Evolutionary conservation across 2,888 invertebrate genomes (phyloP), one percentile per base, ranked within the genome.

Genomic region (Netelia inedita): DNA sequence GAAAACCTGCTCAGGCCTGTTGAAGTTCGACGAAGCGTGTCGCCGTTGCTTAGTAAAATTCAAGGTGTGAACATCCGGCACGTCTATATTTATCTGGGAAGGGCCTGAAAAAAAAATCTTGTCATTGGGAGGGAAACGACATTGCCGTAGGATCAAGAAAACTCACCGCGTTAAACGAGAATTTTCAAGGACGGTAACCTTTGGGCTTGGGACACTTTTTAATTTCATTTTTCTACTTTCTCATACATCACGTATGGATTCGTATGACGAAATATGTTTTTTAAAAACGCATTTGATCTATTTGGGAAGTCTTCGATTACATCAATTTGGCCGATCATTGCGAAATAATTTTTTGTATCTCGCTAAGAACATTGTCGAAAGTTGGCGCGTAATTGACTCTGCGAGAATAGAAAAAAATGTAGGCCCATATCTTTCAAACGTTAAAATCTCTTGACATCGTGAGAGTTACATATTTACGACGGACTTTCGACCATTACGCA

Each of bases 151-250:
- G 41, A 46, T 55, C 43, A 21, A 79, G 21, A 46, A 72, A 79
- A 55, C 23, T 28, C n/a, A 65, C 53, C 11, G 1, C 8, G 46
- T 10, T 5, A 68, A 50, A 68, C 43, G 55, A 21, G 63, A 55
- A 14, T 71, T 53, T 16, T 11, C 65, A 79, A 79, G 65, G 79
- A 41, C 72, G 41, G 55, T 65, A 55, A 72, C 53, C 53, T 79
- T 65, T 65, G 55, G 23, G 79, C 65, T 41, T 55, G n/a, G 3
- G 28, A 63, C 16, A 9, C 14, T 21, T 50, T 21, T 14, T 16
- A 50, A 19, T 10, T 23, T 50, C 5, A 46, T 0, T 43, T 43
- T 11, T 43, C 14, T 1, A 14, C 11, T 23, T 23, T 21, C 1
- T 10, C 21, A 21, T n/a, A 43, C 21, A 14, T 23, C 66, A 0